Evolutionary conservation across 2,888 invertebrate species (phyloP).

Genomic region (Acronicta psi): DNA sequence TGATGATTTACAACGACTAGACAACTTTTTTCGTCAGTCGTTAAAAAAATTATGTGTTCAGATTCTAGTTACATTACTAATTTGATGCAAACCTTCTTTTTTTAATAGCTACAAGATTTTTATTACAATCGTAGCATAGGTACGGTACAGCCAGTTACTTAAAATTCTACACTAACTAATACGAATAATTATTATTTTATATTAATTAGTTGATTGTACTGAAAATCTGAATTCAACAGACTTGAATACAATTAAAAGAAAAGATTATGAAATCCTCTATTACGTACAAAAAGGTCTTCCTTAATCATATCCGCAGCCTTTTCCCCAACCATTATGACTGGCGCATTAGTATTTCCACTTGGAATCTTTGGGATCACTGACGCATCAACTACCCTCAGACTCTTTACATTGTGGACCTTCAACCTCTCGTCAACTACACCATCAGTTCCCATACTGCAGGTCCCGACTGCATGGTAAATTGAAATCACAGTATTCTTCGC

Average conservation of each 20-base stretch:
- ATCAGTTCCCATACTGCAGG: constrained; percentile 76
- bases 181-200: too few relatives aligned
- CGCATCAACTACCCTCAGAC: constrained; percentile 77
- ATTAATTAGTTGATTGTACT: too few relatives aligned
- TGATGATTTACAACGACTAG: too few relatives aligned
- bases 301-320: constrained; percentile 82
- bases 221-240: too few relatives aligned
- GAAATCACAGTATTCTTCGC: constrained; percentile 87
- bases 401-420: constrained; percentile 69
- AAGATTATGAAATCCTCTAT: background rate
- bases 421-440: constrained; percentile 79
- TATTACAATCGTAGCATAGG: too few relatives aligned
- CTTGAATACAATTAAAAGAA: background rate
- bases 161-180: too few relatives aligned
- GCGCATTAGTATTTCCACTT: constrained; percentile 80
- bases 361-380: constrained; percentile 78
- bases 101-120: too few relatives aligned
- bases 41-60: too few relatives aligned
- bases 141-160: too few relatives aligned
- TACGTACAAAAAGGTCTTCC: constrained; percentile 55
- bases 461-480: constrained; percentile 89
- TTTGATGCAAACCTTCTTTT: too few relatives aligned
- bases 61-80: too few relatives aligned
- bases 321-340: constrained; percentile 84
- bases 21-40: too few relatives aligned